Conservation (phyloP, 2,888 invertebrate genomes). For the Plebejus anna region DNA sequence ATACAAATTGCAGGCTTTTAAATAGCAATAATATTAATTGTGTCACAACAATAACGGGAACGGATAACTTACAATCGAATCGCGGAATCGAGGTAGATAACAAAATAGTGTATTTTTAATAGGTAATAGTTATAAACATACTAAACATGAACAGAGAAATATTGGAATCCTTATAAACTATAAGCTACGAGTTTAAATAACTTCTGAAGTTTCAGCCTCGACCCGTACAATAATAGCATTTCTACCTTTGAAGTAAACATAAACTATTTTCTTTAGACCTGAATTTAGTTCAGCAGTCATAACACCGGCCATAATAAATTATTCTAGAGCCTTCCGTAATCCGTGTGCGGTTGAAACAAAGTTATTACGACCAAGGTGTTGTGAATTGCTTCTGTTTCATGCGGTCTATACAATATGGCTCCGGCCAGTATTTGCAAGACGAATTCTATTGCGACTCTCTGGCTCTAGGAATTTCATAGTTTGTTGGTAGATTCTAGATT, state of each 20-base stretch:
- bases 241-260: constrained; percentile 37
- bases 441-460: background rate
- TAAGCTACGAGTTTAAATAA: background rate
- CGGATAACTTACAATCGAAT: no score
- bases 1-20: background rate
- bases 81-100: background rate
- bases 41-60: no score
- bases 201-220: background rate
- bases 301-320: constrained; percentile 18
- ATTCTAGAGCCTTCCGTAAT: constrained; percentile 22
- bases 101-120: background rate
- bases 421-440: background rate
- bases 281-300: constrained; percentile 20
- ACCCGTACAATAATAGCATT: background rate
- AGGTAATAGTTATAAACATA: background rate
- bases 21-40: background rate
- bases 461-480: background rate
- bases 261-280: constrained; percentile 46
- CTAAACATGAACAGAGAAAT: background rate
- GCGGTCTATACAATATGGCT: constrained; percentile 13
- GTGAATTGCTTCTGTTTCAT: constrained; percentile 21
- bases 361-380: constrained; percentile 21
- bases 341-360: constrained; percentile 19
- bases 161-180: background rate
- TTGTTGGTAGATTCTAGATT: background rate